These are phyloP conservation scores for Neodiprion virginianus DNA, from an alignment of 1,140 invertebrate species.

Conservation along the genomic window DNA sequence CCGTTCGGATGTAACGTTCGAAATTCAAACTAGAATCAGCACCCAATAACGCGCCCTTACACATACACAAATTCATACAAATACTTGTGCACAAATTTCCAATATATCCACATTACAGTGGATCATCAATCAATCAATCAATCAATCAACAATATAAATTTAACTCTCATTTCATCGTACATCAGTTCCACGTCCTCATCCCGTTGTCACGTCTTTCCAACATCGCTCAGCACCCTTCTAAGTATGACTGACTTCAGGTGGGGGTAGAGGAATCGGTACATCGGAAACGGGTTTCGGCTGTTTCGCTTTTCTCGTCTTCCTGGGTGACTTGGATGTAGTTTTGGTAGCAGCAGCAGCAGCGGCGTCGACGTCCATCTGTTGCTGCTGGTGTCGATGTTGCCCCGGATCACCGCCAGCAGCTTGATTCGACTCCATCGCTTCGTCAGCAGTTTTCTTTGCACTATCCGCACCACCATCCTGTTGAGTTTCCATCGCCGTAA, in stretches of 20 bases:
- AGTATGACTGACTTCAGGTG: slow-evolving; percentile 23
- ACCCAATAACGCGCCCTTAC: too few relatives aligned
- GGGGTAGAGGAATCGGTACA: slow-evolving; percentile 52
- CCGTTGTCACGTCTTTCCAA: too few relatives aligned
- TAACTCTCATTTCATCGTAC: too few relatives aligned
- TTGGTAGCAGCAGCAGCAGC: not conserved
- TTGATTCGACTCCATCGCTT: not conserved
- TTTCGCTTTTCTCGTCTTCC: slow-evolving; percentile 49
- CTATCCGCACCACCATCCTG: slow-evolving; percentile 40
- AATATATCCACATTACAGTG: too few relatives aligned
- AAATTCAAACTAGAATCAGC: too few relatives aligned
- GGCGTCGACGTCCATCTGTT: not conserved
- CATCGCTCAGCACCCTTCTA: not conserved
- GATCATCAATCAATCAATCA: too few relatives aligned
- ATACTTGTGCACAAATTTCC: too few relatives aligned
- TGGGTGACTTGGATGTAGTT: slow-evolving; percentile 37
- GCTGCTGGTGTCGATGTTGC: not conserved
- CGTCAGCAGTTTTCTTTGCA: slow-evolving; percentile 43
- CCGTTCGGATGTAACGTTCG: too few relatives aligned
- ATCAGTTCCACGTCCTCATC: too few relatives aligned
- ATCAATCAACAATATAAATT: too few relatives aligned
- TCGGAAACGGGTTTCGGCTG: slow-evolving; percentile 45
- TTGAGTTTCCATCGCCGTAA: slow-evolving; percentile 26
- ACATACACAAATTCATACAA: too few relatives aligned
- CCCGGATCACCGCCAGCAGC: slow-evolving; percentile 1